phyloP scores from a whole-genome alignment of 2,113 vertebrate species.

The Conger conger region DNA sequence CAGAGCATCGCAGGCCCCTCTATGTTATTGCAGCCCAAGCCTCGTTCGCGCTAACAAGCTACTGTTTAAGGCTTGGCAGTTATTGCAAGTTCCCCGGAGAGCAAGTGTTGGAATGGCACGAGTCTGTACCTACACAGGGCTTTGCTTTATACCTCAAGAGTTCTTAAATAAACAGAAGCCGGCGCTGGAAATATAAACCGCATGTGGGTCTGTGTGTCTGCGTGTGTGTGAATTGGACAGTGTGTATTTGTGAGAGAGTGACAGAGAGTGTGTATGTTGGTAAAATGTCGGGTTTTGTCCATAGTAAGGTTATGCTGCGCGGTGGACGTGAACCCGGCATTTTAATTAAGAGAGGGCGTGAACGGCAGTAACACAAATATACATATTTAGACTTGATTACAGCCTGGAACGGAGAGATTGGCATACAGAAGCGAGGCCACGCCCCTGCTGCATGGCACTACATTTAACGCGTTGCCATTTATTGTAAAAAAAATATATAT shows the following conservation, averaged over 20 bases:
- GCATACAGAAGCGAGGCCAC: background rate
- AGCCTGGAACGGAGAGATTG: background rate
- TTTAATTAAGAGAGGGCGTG: conserved; percentile 36
- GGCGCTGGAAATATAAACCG: conserved; percentile 62
- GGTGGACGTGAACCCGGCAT: conserved; percentile 15
- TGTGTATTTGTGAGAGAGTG: conserved; percentile 47
- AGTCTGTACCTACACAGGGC: conserved; percentile 58
- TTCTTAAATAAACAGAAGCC: conserved; percentile 65
- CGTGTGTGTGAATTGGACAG: conserved; percentile 49
- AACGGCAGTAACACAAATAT: conserved; percentile 27
- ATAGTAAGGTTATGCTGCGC: conserved; percentile 36
- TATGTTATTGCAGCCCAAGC: conserved; percentile 40
- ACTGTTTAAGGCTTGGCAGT: conserved; percentile 66
- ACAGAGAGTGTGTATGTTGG: conserved; percentile 41
- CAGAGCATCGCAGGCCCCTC: conserved; percentile 14
- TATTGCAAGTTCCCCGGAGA: conserved; percentile 66
- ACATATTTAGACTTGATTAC: background rate
- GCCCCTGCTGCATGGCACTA: background rate
- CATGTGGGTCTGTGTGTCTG: conserved; percentile 33
- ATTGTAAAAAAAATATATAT: too few relatives aligned
- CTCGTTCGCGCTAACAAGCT: conserved; percentile 49
- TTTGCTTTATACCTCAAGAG: conserved; percentile 58
- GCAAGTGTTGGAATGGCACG: conserved; percentile 57
- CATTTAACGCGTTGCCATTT: too few relatives aligned
- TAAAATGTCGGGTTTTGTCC: conserved; percentile 45